phyloP scores from a whole-genome alignment of 2,797 vertebrate species.

The Tadarida brasiliensis region DNA sequence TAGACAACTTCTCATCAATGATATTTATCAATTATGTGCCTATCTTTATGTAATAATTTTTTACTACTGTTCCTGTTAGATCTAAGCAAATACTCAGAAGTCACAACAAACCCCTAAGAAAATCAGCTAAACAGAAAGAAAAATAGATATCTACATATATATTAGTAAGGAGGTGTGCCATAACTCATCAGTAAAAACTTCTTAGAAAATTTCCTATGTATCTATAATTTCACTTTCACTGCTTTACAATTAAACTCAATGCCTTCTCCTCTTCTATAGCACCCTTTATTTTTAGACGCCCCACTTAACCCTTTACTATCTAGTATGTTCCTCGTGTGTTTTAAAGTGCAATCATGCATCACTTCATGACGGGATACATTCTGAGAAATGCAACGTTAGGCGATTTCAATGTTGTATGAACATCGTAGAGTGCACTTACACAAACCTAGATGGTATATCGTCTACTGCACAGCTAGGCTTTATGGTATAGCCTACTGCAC shows the following conservation, averaged over 20 bases:
- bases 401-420: neutral
- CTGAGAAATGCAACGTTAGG: neutral
- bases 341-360: neutral
- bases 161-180: neutral
- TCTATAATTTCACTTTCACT: neutral
- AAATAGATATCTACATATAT: neutral
- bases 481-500: neutral
- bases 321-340: neutral
- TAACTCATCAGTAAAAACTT: constrained; percentile 3
- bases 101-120: neutral
- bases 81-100: neutral
- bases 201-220: neutral
- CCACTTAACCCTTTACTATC: neutral
- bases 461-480: neutral
- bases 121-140: neutral
- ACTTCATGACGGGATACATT: neutral
- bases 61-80: neutral
- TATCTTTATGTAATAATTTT: constrained; percentile 47
- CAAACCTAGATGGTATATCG: neutral
- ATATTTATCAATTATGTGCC: neutral
- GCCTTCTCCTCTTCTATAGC: neutral
- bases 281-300: constrained; percentile 52
- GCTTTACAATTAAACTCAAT: constrained; percentile 9
- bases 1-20: constrained; percentile 2
- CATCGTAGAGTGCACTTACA: neutral